Conservation (phyloP, 1,140 invertebrate species). For the Pteromalus puparum region DNA sequence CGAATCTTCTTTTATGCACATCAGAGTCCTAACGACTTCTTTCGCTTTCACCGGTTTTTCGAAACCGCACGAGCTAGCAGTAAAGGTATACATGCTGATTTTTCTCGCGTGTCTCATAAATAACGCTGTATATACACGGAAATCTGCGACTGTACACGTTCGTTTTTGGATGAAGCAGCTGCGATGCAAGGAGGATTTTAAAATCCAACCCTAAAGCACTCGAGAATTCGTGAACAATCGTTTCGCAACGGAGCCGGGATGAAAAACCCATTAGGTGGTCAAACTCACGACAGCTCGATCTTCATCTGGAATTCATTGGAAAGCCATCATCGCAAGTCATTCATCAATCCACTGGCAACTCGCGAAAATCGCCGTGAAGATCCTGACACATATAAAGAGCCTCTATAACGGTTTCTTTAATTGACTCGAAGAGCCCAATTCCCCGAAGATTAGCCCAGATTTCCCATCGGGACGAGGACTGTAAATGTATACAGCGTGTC, state of each 20-base stretch:
- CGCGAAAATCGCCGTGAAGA: conserved; percentile 19
- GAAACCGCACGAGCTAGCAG: too few relatives aligned
- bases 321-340: too few relatives aligned
- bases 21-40: neutral
- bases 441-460: conserved; percentile 4
- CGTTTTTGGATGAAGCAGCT: too few relatives aligned
- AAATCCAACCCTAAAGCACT: too few relatives aligned
- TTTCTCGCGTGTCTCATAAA: too few relatives aligned
- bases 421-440: neutral
- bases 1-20: neutral
- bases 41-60: too few relatives aligned
- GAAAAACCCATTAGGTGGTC: neutral
- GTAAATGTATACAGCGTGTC: neutral
- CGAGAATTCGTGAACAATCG: too few relatives aligned
- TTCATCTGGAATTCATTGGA: neutral
- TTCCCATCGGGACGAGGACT: conserved; percentile 1
- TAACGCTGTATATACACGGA: too few relatives aligned
- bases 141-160: too few relatives aligned
- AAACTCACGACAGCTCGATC: neutral
- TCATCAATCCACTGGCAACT: neutral
- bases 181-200: too few relatives aligned
- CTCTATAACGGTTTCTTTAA: conserved; percentile 15
- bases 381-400: neutral
- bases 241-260: too few relatives aligned
- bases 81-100: too few relatives aligned